Base-by-base conservation (phyloP, 2,797 vertebrate genomes). In the Pseudochirops corinnae region DNA sequence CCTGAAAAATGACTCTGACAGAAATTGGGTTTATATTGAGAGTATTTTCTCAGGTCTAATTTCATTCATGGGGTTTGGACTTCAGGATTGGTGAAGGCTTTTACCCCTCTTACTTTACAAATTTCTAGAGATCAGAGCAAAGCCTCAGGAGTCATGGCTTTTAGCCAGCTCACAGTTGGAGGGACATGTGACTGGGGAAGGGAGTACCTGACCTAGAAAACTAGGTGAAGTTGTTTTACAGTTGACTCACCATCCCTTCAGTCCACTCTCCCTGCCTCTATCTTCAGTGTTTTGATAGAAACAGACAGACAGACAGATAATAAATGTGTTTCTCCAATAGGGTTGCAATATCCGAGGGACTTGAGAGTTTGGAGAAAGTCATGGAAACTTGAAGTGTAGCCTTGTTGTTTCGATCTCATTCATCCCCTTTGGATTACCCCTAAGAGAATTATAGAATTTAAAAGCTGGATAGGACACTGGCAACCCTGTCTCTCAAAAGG, bases 181-280 rank as follows among this genome's bases (percentile, higher is more conserved):
- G 16, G 18, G n/a, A 39, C n/a, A 74, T 39, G n/a, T 82, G 67
- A 21, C 6, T 39, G 21, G 12, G 46, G 33, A 33, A 9, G 2
- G 0, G 6, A 0, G 21, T 18, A 9, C 18, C 33, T 12, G 29
- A 50, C 33, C 56, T 28, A 53, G 33, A 5, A 0, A 14, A 12
- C 52, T n/a, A 93, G 39, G 55, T 33, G 29, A 57, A 33, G 90
- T 82, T 26, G 7, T 21, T 94, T 57, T 18, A 9, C 60, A 55
- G 55, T 46, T 93, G 56, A 67, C n/a, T 53, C 53, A 11, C 90
- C 60, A 92, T 21, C 29, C 87, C 24, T 50, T 55, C 9, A 90
- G 5, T 92, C 62, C 55, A 90, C 4, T 1, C 39, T 92, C 53
- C 14, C 39, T 24, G 87, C 2, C 16, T 53, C 82, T 55, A 46